Conservation (phyloP, 2,797 vertebrate species). For the Loriculus beryllinus region DNA sequence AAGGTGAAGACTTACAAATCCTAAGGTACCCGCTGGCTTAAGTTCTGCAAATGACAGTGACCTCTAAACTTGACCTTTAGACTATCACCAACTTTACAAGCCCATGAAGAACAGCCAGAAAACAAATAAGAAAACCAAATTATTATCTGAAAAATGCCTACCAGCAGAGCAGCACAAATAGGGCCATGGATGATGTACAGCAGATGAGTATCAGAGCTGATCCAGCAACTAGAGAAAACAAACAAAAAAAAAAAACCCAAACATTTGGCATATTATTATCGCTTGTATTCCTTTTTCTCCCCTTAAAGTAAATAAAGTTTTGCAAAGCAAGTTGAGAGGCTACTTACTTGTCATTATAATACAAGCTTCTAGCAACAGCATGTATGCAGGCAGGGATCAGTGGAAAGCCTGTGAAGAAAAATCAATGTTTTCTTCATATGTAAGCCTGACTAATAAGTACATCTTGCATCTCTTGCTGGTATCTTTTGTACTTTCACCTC, state of each 20-base stretch:
- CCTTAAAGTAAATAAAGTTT: neutral
- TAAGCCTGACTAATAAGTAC: neutral
- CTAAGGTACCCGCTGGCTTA: neutral
- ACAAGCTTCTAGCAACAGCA: constrained; percentile 88
- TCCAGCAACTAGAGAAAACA: constrained; percentile 88
- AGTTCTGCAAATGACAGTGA: neutral
- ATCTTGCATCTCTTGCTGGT: neutral
- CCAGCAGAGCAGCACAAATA: constrained; percentile 95
- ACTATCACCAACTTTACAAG: neutral
- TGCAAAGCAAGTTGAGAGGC: neutral
- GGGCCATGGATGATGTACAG: constrained; percentile 97
- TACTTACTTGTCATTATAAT: constrained; percentile 96
- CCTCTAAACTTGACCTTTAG: neutral
- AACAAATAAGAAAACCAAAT: neutral
- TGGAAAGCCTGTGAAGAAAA: constrained; percentile 85
- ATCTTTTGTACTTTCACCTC: neutral
- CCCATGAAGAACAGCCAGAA: neutral
- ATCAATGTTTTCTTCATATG: neutral
- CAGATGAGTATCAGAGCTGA: constrained; percentile 94
- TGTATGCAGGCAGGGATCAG: constrained; percentile 92
- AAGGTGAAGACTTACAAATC: neutral
- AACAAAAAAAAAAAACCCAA: neutral
- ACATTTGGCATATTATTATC: neutral
- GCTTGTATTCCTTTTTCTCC: neutral
- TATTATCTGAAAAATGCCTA: constrained; percentile 66